Evolutionary conservation across 2,888 invertebrate genomes (phyloP), one percentile per base, ranked within the genome.

Genomic region (Callyntrura guangdongensis): DNA sequence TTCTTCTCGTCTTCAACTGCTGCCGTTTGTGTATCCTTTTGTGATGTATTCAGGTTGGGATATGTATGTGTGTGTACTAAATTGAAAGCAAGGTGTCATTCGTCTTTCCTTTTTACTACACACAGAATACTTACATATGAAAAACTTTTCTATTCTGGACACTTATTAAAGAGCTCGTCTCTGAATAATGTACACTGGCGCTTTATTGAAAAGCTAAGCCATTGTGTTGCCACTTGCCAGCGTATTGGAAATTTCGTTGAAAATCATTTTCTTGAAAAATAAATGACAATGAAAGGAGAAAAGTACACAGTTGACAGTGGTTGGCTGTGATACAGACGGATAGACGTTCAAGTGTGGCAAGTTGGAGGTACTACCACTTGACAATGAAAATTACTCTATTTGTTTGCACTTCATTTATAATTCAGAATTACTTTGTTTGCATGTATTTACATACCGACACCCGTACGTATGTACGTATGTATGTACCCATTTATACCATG

Each of bases 351-450:
- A 69, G 69, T 36, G 36, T 69, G 27, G 64, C n/a, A 36, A 17
- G n/a, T 14, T 17, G 14, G 22, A 45, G 22, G 47, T 14, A 22
- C 77, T 25, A 86, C 25, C 20, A 25, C 56, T 87, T 87, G 89
- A 89, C 89, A 74, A 83, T 61, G 72, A 72, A 84, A 84, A 89
- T 89, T 86, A 64, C 82, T 90, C 86, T 69, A 90, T 90, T 86
- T 90, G 90, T 90, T 86, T 90, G 85, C 61, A 81, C 61, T 90
- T 69, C 81, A 90, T 90, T 81, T 36, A 90, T 90, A 86, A 86
- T 86, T 90, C 84, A 79, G 53, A 3, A 59, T 20, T 59, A 81
- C 61, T 59, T 59, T 61, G 77, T 77, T 53, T 77, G 77, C 53
- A 77, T 77, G 53, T 77, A 77, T 77, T 77, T 77, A 22, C 77